Evolutionary conservation across 2,888 invertebrate genomes (phyloP).

Genomic region (Nomada goodeniana): DNA sequence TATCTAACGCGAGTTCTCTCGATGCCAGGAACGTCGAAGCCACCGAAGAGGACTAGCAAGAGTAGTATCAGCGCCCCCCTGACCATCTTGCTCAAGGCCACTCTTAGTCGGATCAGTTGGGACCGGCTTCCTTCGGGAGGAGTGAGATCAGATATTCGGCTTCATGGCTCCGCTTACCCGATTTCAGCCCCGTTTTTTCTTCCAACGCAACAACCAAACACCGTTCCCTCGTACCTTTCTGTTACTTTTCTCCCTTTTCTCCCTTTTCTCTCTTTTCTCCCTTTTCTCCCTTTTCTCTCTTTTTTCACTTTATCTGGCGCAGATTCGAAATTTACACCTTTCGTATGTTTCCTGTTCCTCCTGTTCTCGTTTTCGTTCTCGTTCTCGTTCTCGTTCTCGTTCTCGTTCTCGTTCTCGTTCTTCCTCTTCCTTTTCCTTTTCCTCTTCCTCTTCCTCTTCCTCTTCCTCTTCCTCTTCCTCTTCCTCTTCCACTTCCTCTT

Average conservation of each 20-base stretch:
- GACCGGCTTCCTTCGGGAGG: constrained; percentile 60
- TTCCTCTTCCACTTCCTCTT: neutral
- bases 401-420: constrained; percentile 16
- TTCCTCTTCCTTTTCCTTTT: constrained; percentile 7
- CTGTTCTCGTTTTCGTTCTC: constrained; percentile 16
- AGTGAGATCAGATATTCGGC: constrained; percentile 65
- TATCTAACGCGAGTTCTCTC: constrained; percentile 62
- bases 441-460: neutral
- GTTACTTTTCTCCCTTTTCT: neutral
- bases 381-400: constrained; percentile 16
- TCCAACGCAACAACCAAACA: neutral
- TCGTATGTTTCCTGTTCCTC: constrained; percentile 18
- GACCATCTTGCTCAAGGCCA: constrained; percentile 78
- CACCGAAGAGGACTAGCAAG: constrained; percentile 78
- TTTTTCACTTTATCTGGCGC: constrained; percentile 16
- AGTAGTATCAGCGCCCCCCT: constrained; percentile 78
- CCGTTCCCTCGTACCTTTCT: constrained; percentile 13
- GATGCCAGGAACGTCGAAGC: constrained; percentile 78
- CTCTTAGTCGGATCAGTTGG: constrained; percentile 58
- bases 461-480: constrained; percentile 18
- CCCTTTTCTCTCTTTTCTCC: neutral
- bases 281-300: neutral
- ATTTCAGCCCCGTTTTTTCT: constrained; percentile 29
- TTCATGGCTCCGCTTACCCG: constrained; percentile 49
- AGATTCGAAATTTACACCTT: constrained; percentile 22